Conservation (phyloP, 1,140 invertebrate genomes). For the Danaus plexippus region DNA sequence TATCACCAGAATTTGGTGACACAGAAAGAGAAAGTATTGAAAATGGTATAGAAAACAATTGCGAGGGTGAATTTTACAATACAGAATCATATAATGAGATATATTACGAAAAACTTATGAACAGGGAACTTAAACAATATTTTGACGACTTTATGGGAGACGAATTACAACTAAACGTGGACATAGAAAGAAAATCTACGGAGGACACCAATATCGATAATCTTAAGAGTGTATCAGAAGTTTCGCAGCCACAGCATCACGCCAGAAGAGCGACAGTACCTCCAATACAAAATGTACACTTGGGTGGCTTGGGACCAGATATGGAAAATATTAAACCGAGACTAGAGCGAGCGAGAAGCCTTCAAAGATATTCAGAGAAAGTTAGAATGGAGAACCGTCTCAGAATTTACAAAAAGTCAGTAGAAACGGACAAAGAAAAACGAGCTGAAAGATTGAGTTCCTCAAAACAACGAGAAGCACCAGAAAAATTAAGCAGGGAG, state of each 20-base stretch:
- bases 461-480: constrained; percentile 15
- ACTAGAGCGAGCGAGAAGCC: constrained; percentile 56
- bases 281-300: constrained; percentile 40
- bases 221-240: constrained; percentile 54
- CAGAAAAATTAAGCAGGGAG: constrained; percentile 14
- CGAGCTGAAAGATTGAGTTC: constrained; percentile 31
- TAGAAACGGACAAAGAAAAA: constrained; percentile 40
- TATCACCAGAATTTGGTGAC: constrained; percentile 58
- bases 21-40: constrained; percentile 51
- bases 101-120: constrained; percentile 53
- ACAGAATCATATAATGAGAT: constrained; percentile 63
- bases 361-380: constrained; percentile 64
- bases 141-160: constrained; percentile 45
- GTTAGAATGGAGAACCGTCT: constrained; percentile 60
- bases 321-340: constrained; percentile 58
- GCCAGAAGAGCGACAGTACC: constrained; percentile 33
- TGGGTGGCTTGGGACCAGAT: constrained; percentile 61
- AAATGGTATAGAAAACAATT: constrained; percentile 29
- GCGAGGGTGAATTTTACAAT: constrained; percentile 45
- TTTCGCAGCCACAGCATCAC: constrained; percentile 36
- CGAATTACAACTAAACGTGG: constrained; percentile 31
- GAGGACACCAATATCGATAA: constrained; percentile 34
- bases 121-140: constrained; percentile 37
- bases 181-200: constrained; percentile 31
- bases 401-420: constrained; percentile 53